These are phyloP conservation scores for Eulemur rufifrons DNA, from an alignment of 2,113 vertebrate genomes.

Conservation along the genomic window DNA sequence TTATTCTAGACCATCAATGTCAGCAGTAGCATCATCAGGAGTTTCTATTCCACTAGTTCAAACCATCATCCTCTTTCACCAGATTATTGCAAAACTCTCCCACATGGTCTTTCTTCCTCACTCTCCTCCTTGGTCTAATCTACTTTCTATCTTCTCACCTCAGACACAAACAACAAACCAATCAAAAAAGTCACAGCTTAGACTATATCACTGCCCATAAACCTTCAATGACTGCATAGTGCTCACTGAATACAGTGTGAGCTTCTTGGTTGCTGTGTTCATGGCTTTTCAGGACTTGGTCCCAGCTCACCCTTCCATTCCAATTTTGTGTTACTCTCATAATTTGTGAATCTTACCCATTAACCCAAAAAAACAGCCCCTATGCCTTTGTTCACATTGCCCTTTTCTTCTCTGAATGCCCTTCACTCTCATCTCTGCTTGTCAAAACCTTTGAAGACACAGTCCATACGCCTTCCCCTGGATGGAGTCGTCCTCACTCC, in stretches of 20 bases:
- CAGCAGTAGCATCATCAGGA: not conserved
- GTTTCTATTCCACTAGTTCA: not conserved
- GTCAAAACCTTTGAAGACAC: conserved; percentile 43
- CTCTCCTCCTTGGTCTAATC: not conserved
- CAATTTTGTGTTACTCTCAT: not conserved
- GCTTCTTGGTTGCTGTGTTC: not conserved
- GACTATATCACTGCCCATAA: not conserved
- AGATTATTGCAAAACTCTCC: not conserved
- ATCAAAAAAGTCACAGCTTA: not conserved
- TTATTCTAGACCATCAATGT: not conserved
- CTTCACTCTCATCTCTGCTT: conserved; percentile 26
- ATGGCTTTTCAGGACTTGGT: not conserved
- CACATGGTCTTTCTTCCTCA: not conserved
- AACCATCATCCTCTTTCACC: not conserved
- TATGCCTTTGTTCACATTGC: not conserved
- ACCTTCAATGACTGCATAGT: not conserved
- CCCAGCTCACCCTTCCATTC: not conserved
- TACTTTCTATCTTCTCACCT: not conserved
- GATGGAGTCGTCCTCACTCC: not conserved
- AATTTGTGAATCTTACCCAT: not conserved
- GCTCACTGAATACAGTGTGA: not conserved
- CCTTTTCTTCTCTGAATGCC: conserved; percentile 1
- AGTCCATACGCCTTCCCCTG: not conserved
- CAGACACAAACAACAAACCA: not conserved
- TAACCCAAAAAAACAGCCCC: not conserved